Base-by-base conservation (phyloP, 2,113 vertebrate species). In the Callipepla californica region DNA sequence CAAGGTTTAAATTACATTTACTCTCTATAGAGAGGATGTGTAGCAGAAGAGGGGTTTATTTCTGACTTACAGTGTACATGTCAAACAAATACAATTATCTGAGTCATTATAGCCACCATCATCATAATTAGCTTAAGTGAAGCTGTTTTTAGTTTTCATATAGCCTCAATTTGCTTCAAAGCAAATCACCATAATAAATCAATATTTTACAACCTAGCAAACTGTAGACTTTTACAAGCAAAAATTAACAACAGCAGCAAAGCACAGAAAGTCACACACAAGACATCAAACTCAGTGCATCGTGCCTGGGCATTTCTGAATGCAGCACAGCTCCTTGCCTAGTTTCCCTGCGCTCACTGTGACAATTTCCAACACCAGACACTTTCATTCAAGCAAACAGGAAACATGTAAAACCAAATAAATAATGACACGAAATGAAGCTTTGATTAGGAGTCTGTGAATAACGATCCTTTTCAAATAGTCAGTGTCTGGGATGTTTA, bases 381-480 rank as follows among this genome's bases (percentile, higher is more conserved):
- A 81, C 85, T 94, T 94, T 92, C 88, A 95, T 80, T 94, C 87
- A 79, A 93, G 95, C 95, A 96, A 95, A 68, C 57, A 81, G 69
- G 45, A 88, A 51, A 93, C 76, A 44, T 94, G 92, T 94, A 96
- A 96, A 97, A 95, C 75, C 90, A 83, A 96, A 96, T 90, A 96
- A 95, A 96, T 86, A 85, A 95, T 70, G 94, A 87, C 95, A 87
- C 1, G 1, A 94, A 97, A 95, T 57, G 93, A 94, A 94, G 77
- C 58, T 97, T 96, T 95, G 95, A 96, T 95, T 97, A 96, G 94
- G 84, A 93, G 59, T 36, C 48, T 57, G 51, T 90, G 80, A 95
- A 84, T 95, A 93, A 94, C 51, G 87, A 96, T 91, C 78, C 57
- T 94, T 93, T 95, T 83, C 80, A 92, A 85, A 81, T 95, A 93